Conservation (phyloP, 1,140 invertebrate species). For the Portunus trituberculatus region DNA sequence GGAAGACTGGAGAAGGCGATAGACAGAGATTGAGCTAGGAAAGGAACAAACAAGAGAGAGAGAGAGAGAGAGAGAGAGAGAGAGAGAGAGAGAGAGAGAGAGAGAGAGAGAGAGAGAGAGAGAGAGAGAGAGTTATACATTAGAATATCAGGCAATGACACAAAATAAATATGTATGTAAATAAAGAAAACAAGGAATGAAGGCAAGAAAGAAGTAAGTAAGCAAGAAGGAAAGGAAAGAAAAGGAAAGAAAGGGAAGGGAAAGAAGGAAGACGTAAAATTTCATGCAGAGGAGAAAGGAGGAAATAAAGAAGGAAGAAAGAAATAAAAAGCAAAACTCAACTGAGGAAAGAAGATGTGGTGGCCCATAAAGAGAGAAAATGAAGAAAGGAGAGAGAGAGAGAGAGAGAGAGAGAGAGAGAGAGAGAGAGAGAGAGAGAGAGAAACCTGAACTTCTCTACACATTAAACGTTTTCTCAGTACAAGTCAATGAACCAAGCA, state of each 20-base stretch:
- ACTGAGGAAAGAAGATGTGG: not conserved
- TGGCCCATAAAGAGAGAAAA: not conserved
- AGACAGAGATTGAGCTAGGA: not conserved
- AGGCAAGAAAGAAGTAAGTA: not conserved
- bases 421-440: conserved; percentile 6
- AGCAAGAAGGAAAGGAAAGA: not conserved
- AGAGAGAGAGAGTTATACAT: not conserved
- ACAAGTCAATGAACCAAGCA: too few species aligned
- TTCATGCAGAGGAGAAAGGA: too few species aligned
- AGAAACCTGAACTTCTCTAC: not conserved
- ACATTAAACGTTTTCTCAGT: too few species aligned
- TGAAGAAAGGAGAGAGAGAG: not conserved
- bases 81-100: conserved; percentile 20
- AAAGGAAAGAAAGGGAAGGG: not conserved
- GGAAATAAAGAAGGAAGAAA: not conserved
- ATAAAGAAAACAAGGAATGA: not conserved
- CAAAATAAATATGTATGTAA: not conserved
- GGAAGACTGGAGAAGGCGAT: not conserved
- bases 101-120: conserved; percentile 20
- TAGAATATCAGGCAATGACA: not conserved
- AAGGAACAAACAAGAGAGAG: not conserved
- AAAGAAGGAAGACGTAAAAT: not conserved
- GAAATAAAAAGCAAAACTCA: not conserved
- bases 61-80: not conserved
- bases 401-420: not conserved